Base-by-base conservation (phyloP, 2,888 invertebrate genomes). In the Pteria penguin region DNA sequence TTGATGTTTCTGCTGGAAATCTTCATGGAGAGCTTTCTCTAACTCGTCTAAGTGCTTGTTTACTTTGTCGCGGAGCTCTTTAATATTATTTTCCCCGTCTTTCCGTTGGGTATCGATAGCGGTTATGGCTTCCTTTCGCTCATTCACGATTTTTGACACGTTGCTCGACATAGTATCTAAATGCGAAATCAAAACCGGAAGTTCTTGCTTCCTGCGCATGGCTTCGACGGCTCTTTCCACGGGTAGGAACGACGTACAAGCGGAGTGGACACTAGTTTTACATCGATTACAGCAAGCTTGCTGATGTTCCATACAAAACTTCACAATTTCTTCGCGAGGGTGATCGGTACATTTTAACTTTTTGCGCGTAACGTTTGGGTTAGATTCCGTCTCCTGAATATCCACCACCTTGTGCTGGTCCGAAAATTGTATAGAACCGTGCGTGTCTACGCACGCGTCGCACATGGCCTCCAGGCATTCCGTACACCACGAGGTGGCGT, bases 251-350 rank as follows among this genome's bases (percentile, higher is more conserved):
- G 79, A 75, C 32, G 80, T 73, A 31, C 84, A 84, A 24, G 73
- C 70, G 26, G 81, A 71, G 63, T 84, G 84, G 22, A 77, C 65
- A 2, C 77, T 71, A n/a, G 80, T 82, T 18, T 82, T 80, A 31
- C 84, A 84, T 24, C 73, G 75, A 4, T 76, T 75, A 65, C 84
- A 84, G 29, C 84, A 79, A 4, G 84, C 79, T 29, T 65, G 55
- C 27, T 81, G 77, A 33, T 84, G 84, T 45, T 84, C 84, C 62
- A 78, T 68, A 32, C 84, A 84, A 33, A 78, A 84, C 79, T 82
- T 82, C 52, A 82, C 78, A 1, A 84, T 73, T 26, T 82, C 74
- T 54, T 82, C 79, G 31, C 78, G 76, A 8, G 69, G 73, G 36
- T 84, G 84, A 36, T 81, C 76, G 14, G 45, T 57, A 32, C 84